Evolutionary conservation across 2,113 vertebrate genomes (phyloP).

Genomic region (Apeltes quadracus): DNA sequence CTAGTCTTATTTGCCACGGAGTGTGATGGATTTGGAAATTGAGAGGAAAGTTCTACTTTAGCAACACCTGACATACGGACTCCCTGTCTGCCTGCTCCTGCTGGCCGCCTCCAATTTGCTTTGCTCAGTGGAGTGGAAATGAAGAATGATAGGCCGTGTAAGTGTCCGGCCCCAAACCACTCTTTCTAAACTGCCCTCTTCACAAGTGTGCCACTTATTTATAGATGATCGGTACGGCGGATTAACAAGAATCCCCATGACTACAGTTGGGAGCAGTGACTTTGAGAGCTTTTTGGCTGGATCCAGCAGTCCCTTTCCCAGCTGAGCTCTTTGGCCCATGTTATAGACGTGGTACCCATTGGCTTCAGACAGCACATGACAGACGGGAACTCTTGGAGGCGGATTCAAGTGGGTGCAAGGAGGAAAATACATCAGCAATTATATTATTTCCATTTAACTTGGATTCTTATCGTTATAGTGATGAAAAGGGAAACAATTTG

Average conservation of each 20-base stretch:
- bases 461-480: no score
- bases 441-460: no score
- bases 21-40: constrained; percentile 28
- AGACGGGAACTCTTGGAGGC: constrained; percentile 43
- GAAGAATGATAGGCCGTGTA: constrained; percentile 68
- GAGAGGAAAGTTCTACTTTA: constrained; percentile 29
- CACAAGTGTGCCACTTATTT: constrained; percentile 70
- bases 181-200: constrained; percentile 59
- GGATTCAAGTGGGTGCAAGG: constrained; percentile 43
- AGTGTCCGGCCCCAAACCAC: constrained; percentile 57
- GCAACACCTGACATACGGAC: constrained; percentile 31
- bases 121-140: constrained; percentile 71
- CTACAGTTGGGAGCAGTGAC: constrained; percentile 69
- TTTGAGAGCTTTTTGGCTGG: constrained; percentile 70
- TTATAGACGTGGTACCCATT: constrained; percentile 53
- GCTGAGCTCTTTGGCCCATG: constrained; percentile 68
- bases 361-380: constrained; percentile 54
- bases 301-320: constrained; percentile 67
- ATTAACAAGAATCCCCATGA: constrained; percentile 74
- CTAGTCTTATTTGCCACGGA: constrained; percentile 30
- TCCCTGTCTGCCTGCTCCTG: constrained; percentile 53
- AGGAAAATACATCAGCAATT: constrained; percentile 1
- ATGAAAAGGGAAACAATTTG: no score
- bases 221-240: constrained; percentile 72
- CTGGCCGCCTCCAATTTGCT: constrained; percentile 68